Base-by-base conservation (phyloP, 2,113 vertebrate genomes). In the Sula dactylatra region DNA sequence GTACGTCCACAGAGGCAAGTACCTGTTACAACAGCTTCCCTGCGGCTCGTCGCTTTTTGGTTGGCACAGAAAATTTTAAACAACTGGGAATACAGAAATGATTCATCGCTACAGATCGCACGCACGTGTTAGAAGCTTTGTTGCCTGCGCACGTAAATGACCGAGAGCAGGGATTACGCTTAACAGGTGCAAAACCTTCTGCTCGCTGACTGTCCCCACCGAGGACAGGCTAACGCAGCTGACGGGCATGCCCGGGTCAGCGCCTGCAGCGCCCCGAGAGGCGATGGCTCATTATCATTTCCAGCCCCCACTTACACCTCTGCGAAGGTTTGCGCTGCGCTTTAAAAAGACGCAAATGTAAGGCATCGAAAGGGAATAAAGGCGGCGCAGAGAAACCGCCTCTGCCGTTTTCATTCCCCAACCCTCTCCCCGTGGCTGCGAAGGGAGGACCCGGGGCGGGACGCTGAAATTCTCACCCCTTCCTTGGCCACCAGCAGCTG, bases 401-500 rank as follows among this genome's bases (percentile, higher is more conserved):
- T 9, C 34, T 4, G 7, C 27, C 17, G 32, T 16, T 19, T 42
- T 9, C 14, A 1, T 1, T 14, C 47, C 82, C 55, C 38, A n/a
- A 4, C 16, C 8, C 54, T 16, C 26, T 11, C 20, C 44, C 55
- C 4, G 0, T 0, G 1, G 47, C 26, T 18, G 21, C 1, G 5
- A 27, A 16, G 29, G 15, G 18, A 3, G 4, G 50, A 13, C 12
- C 9, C 2, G 7, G 67, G 32, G 38, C 2, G 2, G 3, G 36
- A 27, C 0, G 2, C 13, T 6, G 19, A 11, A 34, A 6, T 27
- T 64, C 99, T 98, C 92, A 99, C 99, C 99, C 99, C 99, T 82
- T 99, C 99, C 97, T 99, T 99, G 96, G 99, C 99, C 97, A 99
- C 96, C 82, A 99, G 98, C 78, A 99, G 99, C 97, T 99, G 99